Base-by-base conservation (phyloP, 2,113 vertebrate species). In the Myotis yumanensis region DNA sequence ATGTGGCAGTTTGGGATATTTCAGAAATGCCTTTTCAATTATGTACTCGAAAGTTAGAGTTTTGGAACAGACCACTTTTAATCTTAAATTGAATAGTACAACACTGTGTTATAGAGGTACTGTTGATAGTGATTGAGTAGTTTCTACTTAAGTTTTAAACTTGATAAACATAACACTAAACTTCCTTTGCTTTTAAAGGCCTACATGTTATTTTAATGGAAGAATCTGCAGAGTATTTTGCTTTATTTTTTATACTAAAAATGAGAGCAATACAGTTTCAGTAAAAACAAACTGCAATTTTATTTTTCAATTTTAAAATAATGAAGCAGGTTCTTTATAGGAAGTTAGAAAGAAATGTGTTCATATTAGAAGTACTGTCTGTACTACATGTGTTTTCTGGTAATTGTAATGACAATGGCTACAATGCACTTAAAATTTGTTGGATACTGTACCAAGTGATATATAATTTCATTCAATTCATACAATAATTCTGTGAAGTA, bases 271-370 rank as follows among this genome's bases (percentile, higher is more conserved):
- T 86, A 40, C 17, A 93, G 5, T 90, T 96, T 96, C 46, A 92
- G 11, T 92, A 96, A 96, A 94, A 71, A 76, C 17, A 81, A 95
- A 85, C 17, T 94, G 32, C 77, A 62, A 86, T 91, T 96, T 95
- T 86, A 68, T 90, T 93, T 96, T 89, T 28, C 37, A 86, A 59
- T 57, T 91, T 94, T 80, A 80, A 93, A 95, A 89, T 95, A 91
- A 94, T 86, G 71, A 91, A 94, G 43, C 57, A 82, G 37, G 17
- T 89, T 10, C 25, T 85, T 81, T 62, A 48, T 80, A 80, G 51
- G 76, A 93, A 75, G 20, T 94, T 90, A 76, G 71, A 80, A 94
- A 94, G 59, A 88, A 87, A 73, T 93, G 14, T 95, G 54, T 75
- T 93, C 40, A 80, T 71, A 76, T 93, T 66, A 79, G 68, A 81